These are phyloP conservation scores for Dynastes maya DNA, from an alignment of 2,888 invertebrate genomes.

Conservation along the genomic window DNA sequence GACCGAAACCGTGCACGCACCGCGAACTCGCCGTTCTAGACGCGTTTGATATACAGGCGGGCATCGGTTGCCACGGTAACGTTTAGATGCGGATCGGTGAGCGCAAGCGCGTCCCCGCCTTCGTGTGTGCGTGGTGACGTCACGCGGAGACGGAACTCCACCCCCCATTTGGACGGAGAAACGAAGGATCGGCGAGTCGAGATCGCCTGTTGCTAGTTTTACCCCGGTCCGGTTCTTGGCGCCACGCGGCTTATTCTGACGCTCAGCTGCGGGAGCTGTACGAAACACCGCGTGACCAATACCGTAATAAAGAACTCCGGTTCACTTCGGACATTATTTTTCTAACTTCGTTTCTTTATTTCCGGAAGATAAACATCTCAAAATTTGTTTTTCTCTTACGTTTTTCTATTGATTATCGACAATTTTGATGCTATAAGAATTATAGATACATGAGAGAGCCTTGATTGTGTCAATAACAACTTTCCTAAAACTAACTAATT, in stretches of 20 bases:
- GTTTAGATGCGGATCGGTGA: slow-evolving; percentile 63
- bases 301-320: too few species aligned
- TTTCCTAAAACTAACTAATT: too few species aligned
- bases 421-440: too few species aligned
- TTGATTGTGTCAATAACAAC: too few species aligned
- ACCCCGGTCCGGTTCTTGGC: background rate
- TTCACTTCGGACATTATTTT: background rate
- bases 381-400: too few species aligned
- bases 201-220: slow-evolving; percentile 71
- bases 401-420: too few species aligned
- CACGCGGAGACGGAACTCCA: slow-evolving; percentile 65
- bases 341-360: too few species aligned
- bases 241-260: slow-evolving; percentile 57
- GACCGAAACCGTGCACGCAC: slow-evolving; percentile 61
- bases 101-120: slow-evolving; percentile 69
- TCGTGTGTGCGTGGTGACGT: slow-evolving; percentile 64
- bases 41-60: slow-evolving; percentile 66
- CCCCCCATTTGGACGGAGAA: slow-evolving; percentile 61
- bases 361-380: too few species aligned
- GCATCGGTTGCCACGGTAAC: slow-evolving; percentile 66
- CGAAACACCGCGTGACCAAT: background rate
- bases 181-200: slow-evolving; percentile 58
- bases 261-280: slow-evolving; percentile 64
- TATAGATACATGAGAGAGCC: too few species aligned
- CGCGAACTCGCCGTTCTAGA: background rate